Base-by-base conservation (phyloP, 2,888 invertebrate species). In the Aphodius sticticus region DNA sequence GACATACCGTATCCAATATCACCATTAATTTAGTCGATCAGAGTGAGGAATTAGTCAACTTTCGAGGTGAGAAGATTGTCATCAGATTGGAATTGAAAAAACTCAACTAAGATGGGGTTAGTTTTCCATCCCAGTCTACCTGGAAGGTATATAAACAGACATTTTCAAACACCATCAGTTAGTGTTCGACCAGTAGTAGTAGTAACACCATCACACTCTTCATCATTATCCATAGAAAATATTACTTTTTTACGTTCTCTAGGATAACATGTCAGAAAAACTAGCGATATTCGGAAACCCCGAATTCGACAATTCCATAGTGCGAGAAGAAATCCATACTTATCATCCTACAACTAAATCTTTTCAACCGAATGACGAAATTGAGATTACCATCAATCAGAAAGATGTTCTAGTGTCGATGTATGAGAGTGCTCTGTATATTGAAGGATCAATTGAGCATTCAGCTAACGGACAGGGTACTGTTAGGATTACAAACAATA, bases 1-100 rank as follows among this genome's bases (percentile, higher is more conserved):
- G 14, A 81, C 80, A 7, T 76, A 78, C n/a, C 26, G 26, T 26
- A 26, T 26, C 26, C 26, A 76, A 76, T 70, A 81, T 80, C 9
- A 80, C 81, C 0, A 16, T 81, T n/a, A n/a, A n/a, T n/a, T n/a
- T n/a, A n/a, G n/a, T 9, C 79, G 84, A 82, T 9, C 83, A 85
- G 77, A 26, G 26, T 26, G 26, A 26, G 26, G 26, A 26, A 26
- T 26, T 26, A 26, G 26, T 26, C 26, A 26, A 26, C 26, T 26
- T 26, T 26, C 26, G 26, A 26, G 26, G 26, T 26, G 26, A 26
- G 26, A 77, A 82, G 75, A 81, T 85, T 76, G 80, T 83, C 70
- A 79, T 84, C 4, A 71, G 81, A 77, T 76, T 85, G 35, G 83
- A 84, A 81, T 79, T 85, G 75, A 83, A 81, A 85, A 85, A 82